Base-by-base conservation (phyloP, 2,888 invertebrate genomes). In the Thelaira solivaga region DNA sequence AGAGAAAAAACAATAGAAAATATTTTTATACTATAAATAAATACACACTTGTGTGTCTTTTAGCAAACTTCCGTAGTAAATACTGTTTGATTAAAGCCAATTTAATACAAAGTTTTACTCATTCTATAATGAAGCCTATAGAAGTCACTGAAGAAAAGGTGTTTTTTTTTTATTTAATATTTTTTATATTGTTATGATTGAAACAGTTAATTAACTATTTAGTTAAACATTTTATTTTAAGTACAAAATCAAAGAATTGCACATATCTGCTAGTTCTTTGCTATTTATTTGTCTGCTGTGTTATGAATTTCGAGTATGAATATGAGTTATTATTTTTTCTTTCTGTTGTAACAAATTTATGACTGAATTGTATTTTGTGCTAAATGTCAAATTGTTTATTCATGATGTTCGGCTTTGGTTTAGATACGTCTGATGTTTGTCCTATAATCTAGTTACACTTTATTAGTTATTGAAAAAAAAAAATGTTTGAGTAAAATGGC, bases 361-460 rank as follows among this genome's bases (percentile, higher is more conserved):
- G 39, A 18, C 72, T 73, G 55, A 41, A 49, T 57, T 55, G 24
- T 64, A 47, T 73, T 73, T 64, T 64, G 47, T 64, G 51, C 36
- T 64, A 73, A 73, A 57, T 73, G 64, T 64, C 55, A 64, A 73
- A 73, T 64, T 64, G 64, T 73, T 73, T 73, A 73, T 73, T 73
- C 72, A 73, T 73, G 64, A 57, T 73, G 45, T 36, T 47, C 26
- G 11, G 45, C 26, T 53, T 18, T 72, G 71, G 36, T 29, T 13
- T 51, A 34, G 57, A 4, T 20, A 24, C n/a, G 22, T 24, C 10
- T n/a, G 4, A 18, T 41, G 31, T 41, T 55, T 18, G 7, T 26
- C 7, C 31, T 34, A 20, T 16, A 61, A 43, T n/a, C 22, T 31
- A 51, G 61, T 69, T 51, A 65, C 39, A 24, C 29, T 41, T 51